These are phyloP conservation scores for Drosophila mercatorum DNA, from an alignment of 2,888 invertebrate genomes.

Conservation along the genomic window DNA sequence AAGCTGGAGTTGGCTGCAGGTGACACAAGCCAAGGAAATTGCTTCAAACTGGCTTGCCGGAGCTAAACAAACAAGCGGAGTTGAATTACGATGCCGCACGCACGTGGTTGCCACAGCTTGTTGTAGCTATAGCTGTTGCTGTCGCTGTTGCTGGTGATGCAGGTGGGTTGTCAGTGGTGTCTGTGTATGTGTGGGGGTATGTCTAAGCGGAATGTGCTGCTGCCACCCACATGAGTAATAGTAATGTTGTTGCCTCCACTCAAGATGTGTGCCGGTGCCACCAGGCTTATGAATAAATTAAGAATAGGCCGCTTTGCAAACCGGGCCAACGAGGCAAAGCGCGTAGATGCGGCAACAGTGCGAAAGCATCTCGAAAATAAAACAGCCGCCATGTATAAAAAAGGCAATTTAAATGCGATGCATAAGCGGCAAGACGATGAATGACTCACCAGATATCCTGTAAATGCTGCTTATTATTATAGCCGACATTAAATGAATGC, in stretches of 20 bases:
- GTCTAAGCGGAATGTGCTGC: constrained; percentile 48
- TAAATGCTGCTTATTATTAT: background rate
- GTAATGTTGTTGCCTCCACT: constrained; percentile 76
- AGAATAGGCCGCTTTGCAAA: constrained; percentile 50
- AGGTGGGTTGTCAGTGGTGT: constrained; percentile 14
- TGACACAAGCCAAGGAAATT: constrained; percentile 63
- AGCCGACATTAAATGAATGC: background rate
- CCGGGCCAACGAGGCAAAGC: constrained; percentile 21
- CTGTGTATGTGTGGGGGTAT: background rate
- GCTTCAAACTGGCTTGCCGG: constrained; percentile 68
- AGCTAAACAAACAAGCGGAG: constrained; percentile 73
- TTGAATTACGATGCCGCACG: constrained; percentile 78
- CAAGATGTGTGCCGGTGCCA: constrained; percentile 64
- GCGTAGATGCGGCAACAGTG: constrained; percentile 8
- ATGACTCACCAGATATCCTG: constrained; percentile 43
- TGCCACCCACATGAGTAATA: constrained; percentile 70
- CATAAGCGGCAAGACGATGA: constrained; percentile 33
- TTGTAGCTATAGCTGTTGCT: constrained; percentile 6
- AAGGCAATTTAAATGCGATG: constrained; percentile 73
- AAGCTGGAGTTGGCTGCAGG: constrained; percentile 44
- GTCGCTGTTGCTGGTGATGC: background rate
- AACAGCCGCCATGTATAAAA: constrained; percentile 63
- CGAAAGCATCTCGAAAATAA: constrained; percentile 61
- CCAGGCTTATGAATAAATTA: constrained; percentile 80
- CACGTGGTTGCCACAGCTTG: constrained; percentile 60